phyloP scores from a whole-genome alignment of 2,888 invertebrate species.

The Volucella bombylans region DNA sequence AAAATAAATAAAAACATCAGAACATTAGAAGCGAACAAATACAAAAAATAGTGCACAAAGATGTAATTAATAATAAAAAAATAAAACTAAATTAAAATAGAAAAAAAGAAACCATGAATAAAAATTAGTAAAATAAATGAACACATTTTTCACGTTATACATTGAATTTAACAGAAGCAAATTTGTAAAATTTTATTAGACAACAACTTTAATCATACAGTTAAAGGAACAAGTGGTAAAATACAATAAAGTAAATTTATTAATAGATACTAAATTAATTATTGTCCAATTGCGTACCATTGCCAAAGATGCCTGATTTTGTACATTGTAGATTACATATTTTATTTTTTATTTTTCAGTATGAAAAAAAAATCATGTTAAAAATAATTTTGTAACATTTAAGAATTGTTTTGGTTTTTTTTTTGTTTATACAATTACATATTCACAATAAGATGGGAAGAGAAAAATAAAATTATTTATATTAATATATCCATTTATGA shows the following conservation, averaged over 20 bases:
- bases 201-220: conserved; percentile 51
- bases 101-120: conserved; percentile 3
- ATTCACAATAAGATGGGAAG: conserved; percentile 62
- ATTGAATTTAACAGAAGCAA: conserved; percentile 30
- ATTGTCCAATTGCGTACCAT: conserved; percentile 82
- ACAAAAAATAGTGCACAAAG: conserved; percentile 9
- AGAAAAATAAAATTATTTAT: conserved; percentile 68
- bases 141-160: conserved; percentile 27
- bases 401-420: conserved; percentile 43
- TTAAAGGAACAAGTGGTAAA: conserved; percentile 56
- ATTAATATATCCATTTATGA: conserved; percentile 66
- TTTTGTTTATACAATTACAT: conserved; percentile 33
- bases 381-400: conserved; percentile 63
- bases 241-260: conserved; percentile 62
- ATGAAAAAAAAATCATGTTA: conserved; percentile 34
- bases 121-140: conserved; percentile 14
- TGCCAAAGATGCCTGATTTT: conserved; percentile 81
- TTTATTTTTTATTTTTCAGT: conserved; percentile 37
- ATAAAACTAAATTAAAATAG: neutral
- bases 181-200: conserved; percentile 38
- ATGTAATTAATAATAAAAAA: neutral
- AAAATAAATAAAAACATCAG: conserved; percentile 3
- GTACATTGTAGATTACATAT: conserved; percentile 68
- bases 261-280: conserved; percentile 75
- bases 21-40: conserved; percentile 8